A percentile compares a stretch with the other conserved stretches of the same genome.
These are phyloP conservation scores for Hydractinia echinata DNA, from an alignment of 30 jellyfish, hydroid and myxozoan genomes.

Conservation along the genomic window DNA sequence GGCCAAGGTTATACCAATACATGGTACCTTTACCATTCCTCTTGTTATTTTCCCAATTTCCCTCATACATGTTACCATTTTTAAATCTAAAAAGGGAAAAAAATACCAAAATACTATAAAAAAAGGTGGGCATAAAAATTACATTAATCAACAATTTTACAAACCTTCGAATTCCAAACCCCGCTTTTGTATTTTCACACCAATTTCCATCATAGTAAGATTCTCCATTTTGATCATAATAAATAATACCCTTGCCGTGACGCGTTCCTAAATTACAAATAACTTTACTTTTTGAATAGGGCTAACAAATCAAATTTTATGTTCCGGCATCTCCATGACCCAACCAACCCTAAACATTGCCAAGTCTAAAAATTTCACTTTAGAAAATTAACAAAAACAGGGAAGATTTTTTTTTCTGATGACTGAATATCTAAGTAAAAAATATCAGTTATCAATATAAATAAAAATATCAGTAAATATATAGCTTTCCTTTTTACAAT, in stretches of 20 bases:
- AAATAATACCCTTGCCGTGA: slow-evolving; percentile 77
- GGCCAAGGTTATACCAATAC: slow-evolving; percentile 42
- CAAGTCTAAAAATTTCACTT: no score
- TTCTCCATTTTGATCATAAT: slow-evolving; percentile 55
- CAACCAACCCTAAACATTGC: no score
- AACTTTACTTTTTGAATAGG: no score
- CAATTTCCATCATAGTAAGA: slow-evolving; percentile 88
- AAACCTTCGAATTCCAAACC: slow-evolving; percentile 60
- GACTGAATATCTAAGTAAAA: no score
- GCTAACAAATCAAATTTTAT: no score
- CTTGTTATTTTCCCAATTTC: slow-evolving; percentile 58
- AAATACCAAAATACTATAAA: no score
- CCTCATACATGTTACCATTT: slow-evolving; percentile 44
- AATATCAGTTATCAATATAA: no score
- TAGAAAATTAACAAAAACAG: no score
- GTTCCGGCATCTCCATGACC: no score
- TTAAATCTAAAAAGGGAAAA: background rate
- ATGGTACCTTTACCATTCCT: slow-evolving; percentile 59
- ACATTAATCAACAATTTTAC: background rate
- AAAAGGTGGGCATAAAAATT: background rate
- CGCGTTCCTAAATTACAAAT: slow-evolving; percentile 48
- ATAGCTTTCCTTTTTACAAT: no score
- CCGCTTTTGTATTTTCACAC: slow-evolving; percentile 55
- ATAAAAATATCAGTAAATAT: no score
- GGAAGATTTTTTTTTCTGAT: no score